These are phyloP conservation scores for Microctenopoma steveboyesi DNA, from an alignment of 2,797 vertebrate species.

Conservation along the genomic window DNA sequence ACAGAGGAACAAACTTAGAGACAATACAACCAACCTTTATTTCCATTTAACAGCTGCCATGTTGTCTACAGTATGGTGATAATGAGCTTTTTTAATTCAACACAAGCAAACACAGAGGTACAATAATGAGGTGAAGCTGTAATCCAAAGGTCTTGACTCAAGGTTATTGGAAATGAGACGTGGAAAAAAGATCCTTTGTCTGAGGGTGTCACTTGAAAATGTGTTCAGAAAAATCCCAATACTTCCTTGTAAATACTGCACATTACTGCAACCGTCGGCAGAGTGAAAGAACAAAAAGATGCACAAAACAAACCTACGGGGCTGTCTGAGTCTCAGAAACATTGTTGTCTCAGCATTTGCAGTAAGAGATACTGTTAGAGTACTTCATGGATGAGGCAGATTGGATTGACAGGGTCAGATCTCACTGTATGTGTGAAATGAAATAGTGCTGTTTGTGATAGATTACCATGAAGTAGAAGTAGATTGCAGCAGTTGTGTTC, in stretches of 20 bases:
- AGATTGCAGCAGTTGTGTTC: slow-evolving; percentile 53
- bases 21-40: slow-evolving; percentile 33
- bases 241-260: slow-evolving; percentile 6
- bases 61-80: slow-evolving; percentile 3
- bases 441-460: slow-evolving; percentile 44
- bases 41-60: slow-evolving; percentile 28
- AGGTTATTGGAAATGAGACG: slow-evolving; percentile 11
- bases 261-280: neutral
- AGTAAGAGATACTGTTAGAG: slow-evolving; percentile 43
- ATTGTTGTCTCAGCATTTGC: slow-evolving; percentile 30
- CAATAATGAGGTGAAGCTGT: neutral
- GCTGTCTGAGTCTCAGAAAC: slow-evolving; percentile 17
- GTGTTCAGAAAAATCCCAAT: neutral
- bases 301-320: neutral
- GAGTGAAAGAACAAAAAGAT: slow-evolving; percentile 11
- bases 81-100: neutral
- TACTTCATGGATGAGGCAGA: slow-evolving; percentile 52
- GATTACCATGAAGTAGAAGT: slow-evolving; percentile 64
- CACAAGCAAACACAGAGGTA: neutral
- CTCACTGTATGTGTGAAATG: slow-evolving; percentile 40
- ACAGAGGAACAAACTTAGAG: slow-evolving; percentile 30
- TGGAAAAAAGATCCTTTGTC: slow-evolving; percentile 18
- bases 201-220: neutral
- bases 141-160: slow-evolving; percentile 10
- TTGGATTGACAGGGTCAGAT: slow-evolving; percentile 56